Percentiles rank a stretch among this genome's conserved stretches.
phyloP scores from a whole-genome alignment of 1,140 invertebrate genomes.

The Archivesica marissinica region DNA sequence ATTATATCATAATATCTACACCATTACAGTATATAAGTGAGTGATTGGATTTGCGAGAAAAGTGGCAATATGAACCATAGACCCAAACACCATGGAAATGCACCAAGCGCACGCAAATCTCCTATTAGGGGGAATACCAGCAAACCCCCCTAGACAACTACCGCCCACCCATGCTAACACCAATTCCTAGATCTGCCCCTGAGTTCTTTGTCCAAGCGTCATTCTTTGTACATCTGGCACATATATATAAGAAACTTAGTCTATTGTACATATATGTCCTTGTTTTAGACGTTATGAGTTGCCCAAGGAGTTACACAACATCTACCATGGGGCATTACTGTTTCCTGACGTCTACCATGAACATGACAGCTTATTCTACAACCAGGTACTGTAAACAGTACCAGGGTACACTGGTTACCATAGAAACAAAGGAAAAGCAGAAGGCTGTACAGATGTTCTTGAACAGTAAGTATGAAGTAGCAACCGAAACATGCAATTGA shows the following conservation, averaged over 20 bases:
- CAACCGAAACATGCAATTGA: neutral
- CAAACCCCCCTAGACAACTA: no score
- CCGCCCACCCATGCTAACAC: no score
- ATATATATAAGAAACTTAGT: neutral
- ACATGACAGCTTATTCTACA: neutral
- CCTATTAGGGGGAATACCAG: no score
- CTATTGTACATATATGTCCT: neutral
- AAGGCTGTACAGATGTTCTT: constrained; percentile 41
- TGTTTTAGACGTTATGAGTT: neutral
- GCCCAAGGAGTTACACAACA: constrained; percentile 19
- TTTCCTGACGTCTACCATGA: constrained; percentile 38
- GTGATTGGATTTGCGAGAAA: no score
- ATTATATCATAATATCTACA: no score
- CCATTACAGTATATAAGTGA: no score
- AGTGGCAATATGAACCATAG: no score
- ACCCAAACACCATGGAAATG: no score
- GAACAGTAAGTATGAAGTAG: constrained; percentile 38
- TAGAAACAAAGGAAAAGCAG: constrained; percentile 38
- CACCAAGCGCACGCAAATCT: neutral
- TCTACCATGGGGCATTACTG: constrained; percentile 23
- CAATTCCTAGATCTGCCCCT: neutral
- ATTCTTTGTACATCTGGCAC: neutral
- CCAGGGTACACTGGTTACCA: neutral
- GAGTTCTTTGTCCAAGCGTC: neutral
- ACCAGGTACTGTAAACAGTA: constrained; percentile 7